These are phyloP conservation scores for Penaeus monodon DNA, from an alignment of 2,888 invertebrate species.

Conservation along the genomic window DNA sequence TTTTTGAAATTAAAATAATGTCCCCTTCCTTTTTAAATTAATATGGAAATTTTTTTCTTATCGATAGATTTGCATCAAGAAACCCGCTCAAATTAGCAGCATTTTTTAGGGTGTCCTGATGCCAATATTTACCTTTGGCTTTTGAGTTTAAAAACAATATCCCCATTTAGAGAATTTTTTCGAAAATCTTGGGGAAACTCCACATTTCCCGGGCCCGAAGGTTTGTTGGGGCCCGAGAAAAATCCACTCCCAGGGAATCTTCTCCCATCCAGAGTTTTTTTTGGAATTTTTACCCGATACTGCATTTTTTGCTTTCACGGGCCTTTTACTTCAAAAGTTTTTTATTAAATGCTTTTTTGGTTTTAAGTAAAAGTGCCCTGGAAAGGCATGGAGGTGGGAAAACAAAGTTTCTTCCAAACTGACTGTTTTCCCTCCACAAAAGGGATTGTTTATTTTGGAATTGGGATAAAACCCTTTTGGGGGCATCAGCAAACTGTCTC, in stretches of 20 bases:
- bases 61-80: slow-evolving; percentile 28
- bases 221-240: neutral
- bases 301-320: neutral
- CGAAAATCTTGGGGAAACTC: slow-evolving; percentile 7
- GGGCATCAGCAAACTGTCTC: slow-evolving; percentile 31
- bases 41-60: slow-evolving; percentile 21
- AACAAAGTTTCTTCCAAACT: slow-evolving; percentile 26
- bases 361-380: neutral
- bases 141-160: slow-evolving; percentile 34
- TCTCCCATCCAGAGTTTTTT: slow-evolving; percentile 43
- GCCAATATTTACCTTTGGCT: too few relatives aligned
- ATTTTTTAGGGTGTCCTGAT: slow-evolving; percentile 41
- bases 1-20: slow-evolving; percentile 27
- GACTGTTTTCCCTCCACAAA: slow-evolving; percentile 28
- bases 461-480: slow-evolving; percentile 16
- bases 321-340: slow-evolving; percentile 15
- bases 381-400: slow-evolving; percentile 39
- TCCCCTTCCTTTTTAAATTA: slow-evolving; percentile 32
- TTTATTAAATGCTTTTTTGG: slow-evolving; percentile 29
- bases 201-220: neutral
- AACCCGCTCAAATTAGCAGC: slow-evolving; percentile 24
- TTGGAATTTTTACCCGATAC: slow-evolving; percentile 33
- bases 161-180: slow-evolving; percentile 27
- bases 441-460: slow-evolving; percentile 25
- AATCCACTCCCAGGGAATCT: slow-evolving; percentile 28